Evolutionary conservation across 2,797 vertebrate species (phyloP).

Genomic region (Enteromius paludinosus): DNA sequence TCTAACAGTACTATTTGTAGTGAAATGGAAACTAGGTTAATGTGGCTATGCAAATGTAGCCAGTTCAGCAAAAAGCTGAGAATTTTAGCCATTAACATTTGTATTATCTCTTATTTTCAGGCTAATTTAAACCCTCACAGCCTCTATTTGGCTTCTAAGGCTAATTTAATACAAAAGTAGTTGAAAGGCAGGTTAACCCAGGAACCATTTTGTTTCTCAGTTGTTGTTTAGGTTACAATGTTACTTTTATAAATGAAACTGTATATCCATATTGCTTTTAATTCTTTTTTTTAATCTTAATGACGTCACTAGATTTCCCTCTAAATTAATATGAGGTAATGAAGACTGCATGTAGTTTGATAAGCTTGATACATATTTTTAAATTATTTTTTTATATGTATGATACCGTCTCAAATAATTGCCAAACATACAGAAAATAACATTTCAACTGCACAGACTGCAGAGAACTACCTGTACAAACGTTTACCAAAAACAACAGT

Average conservation of each 20-base stretch:
- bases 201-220: background rate
- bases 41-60: background rate
- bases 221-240: background rate
- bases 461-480: background rate
- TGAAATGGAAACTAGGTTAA: background rate
- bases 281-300: background rate
- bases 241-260: background rate
- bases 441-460: no score
- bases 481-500: background rate
- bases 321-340: background rate
- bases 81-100: background rate
- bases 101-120: background rate
- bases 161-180: background rate
- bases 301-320: background rate
- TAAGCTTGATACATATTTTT: background rate
- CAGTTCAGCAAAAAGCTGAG: background rate
- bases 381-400: background rate
- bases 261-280: background rate
- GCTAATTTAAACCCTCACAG: slow-evolving; percentile 5
- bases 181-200: background rate
- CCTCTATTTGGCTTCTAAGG: background rate
- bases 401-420: background rate
- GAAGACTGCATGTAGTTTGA: background rate
- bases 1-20: background rate
- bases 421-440: no score